Evolutionary conservation across 2,888 invertebrate species (phyloP).

Genomic region (Lampropteryx suffumata): DNA sequence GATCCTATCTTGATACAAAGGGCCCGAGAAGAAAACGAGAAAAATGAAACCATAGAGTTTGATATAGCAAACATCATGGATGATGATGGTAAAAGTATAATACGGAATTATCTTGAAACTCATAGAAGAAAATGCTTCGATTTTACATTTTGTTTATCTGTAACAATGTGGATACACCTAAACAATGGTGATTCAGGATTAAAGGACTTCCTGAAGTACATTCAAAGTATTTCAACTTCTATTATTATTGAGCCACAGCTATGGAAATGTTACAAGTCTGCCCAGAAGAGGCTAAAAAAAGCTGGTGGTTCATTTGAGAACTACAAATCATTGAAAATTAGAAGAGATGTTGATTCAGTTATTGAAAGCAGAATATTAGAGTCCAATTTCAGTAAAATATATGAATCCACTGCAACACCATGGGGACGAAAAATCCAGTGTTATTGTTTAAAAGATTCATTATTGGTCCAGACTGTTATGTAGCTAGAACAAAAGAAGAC

Average conservation of each 20-base stretch:
- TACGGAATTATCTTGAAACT: constrained; percentile 74
- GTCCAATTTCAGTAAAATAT: constrained; percentile 76
- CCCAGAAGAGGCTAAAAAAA: constrained; percentile 87
- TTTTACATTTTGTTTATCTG: constrained; percentile 90
- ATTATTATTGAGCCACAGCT: constrained; percentile 92
- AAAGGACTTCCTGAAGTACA: constrained; percentile 81
- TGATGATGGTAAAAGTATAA: constrained; percentile 47
- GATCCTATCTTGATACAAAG: constrained; percentile 87
- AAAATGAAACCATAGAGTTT: constrained; percentile 75
- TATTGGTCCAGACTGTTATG: neutral
- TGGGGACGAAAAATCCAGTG: constrained; percentile 88
- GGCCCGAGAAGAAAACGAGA: constrained; percentile 80
- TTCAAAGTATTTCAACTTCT: constrained; percentile 78
- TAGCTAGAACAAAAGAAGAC: too few species aligned
- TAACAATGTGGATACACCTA: constrained; percentile 96
- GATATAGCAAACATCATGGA: constrained; percentile 84
- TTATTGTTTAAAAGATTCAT: constrained; percentile 63
- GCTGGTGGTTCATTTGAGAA: constrained; percentile 84
- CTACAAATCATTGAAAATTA: constrained; percentile 83
- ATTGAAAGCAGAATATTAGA: constrained; percentile 82
- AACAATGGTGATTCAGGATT: constrained; percentile 91
- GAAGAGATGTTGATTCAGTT: constrained; percentile 82
- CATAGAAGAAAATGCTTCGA: constrained; percentile 81
- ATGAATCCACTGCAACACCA: constrained; percentile 82
- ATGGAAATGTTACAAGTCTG: constrained; percentile 92